These are phyloP conservation scores for Gerris buenoi DNA, from an alignment of 1,140 invertebrate species.

Conservation along the genomic window DNA sequence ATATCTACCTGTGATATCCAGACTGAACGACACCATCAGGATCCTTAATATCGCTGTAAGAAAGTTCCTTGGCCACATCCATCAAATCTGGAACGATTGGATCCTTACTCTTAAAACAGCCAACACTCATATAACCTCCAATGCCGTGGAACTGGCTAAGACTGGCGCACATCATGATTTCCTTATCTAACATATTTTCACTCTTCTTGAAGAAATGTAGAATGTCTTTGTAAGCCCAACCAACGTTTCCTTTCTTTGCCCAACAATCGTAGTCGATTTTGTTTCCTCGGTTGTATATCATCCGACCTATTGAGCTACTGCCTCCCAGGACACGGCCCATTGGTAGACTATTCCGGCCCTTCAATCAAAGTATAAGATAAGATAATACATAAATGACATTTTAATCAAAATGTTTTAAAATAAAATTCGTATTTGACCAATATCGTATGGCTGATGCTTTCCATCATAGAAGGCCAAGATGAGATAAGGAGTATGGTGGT, in stretches of 20 bases:
- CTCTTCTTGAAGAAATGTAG: slow-evolving; percentile 42
- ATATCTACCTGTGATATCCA: slow-evolving; percentile 5
- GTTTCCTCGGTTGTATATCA: slow-evolving; percentile 50
- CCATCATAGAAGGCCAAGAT: too few species aligned
- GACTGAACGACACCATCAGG: slow-evolving; percentile 32
- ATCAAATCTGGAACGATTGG: slow-evolving; percentile 28
- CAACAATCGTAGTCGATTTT: slow-evolving; percentile 47
- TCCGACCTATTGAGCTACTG: slow-evolving; percentile 44
- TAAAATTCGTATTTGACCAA: too few species aligned
- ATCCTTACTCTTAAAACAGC: slow-evolving; percentile 30
- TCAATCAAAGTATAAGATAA: neutral
- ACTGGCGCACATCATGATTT: slow-evolving; percentile 16
- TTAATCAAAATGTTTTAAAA: too few species aligned
- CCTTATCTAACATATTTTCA: slow-evolving; percentile 28
- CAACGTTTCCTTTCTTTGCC: slow-evolving; percentile 41
- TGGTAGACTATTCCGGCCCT: slow-evolving; percentile 18
- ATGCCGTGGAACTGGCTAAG: slow-evolving; percentile 33
- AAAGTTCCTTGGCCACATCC: slow-evolving; percentile 39
- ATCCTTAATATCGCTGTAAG: slow-evolving; percentile 35
- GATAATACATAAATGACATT: too few species aligned
- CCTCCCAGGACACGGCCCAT: slow-evolving; percentile 35
- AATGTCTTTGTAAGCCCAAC: slow-evolving; percentile 45
- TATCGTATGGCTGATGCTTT: slow-evolving; percentile 1
- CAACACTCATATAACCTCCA: slow-evolving; percentile 41
- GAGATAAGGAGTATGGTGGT: too few species aligned